A percentile compares a stretch with the other conserved stretches of the same genome.
Conservation (phyloP, 2,797 vertebrate genomes). For the Merluccius polli region DNA sequence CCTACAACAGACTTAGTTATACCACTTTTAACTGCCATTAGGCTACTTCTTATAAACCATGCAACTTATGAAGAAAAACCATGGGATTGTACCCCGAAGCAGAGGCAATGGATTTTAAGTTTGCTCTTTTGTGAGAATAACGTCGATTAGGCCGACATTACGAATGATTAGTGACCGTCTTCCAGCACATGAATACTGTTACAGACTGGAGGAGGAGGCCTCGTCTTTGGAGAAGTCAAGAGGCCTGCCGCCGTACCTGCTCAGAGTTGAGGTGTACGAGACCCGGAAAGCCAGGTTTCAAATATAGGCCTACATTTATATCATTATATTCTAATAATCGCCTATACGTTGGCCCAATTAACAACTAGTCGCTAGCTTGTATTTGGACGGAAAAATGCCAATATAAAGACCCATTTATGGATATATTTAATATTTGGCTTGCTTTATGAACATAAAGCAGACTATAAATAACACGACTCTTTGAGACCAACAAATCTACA, state of each 20-base stretch:
- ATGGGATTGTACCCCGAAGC: not conserved
- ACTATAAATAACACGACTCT: not conserved
- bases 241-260: not conserved
- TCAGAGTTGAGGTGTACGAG: not conserved
- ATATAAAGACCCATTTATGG: not conserved
- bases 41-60: not conserved
- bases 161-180: not conserved
- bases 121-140: not conserved
- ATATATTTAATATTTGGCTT: not conserved
- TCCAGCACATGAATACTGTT: not conserved
- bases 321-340: not conserved
- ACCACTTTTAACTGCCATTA: not conserved
- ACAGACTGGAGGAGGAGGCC: not conserved
- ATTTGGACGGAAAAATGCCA: not conserved
- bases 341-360: not conserved
- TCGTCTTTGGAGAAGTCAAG: not conserved
- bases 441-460: not conserved
- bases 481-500: not conserved
- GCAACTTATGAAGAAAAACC: not conserved
- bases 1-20: not conserved
- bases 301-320: not conserved
- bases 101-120: not conserved
- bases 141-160: not conserved
- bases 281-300: not conserved
- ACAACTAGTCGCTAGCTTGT: not conserved